Base-by-base conservation (phyloP, 1,140 invertebrate genomes). In the Melipona quadrifasciata region DNA sequence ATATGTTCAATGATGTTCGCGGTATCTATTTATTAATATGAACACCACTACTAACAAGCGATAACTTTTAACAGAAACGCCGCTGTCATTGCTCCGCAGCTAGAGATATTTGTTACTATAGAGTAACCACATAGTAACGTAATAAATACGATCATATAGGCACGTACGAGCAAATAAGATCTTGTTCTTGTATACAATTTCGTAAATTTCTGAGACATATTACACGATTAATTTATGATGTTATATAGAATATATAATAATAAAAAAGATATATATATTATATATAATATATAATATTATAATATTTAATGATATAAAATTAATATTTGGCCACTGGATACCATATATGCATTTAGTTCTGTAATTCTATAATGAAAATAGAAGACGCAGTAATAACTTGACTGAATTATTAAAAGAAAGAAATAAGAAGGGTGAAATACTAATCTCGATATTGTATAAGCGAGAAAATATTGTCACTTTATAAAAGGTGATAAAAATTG, bases 21-120 rank as follows among this genome's bases (percentile, higher is more conserved):
- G 86, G 73, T 89, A 89, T 77, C n/a, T 90, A 89, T 87, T 81
- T 85, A 82, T 87, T 81, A 74, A 80, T 83, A 84, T 76, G 82
- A 87, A 86, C 76, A 74, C 78, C 75, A 72, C 85, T 87, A 89
- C 58, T 84, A 89, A 88, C 70, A 55, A 89, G 67, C 84, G 87
- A 89, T 89, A 89, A 87, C 73, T 84, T 78, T 51, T 75, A 83
- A 89, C 70, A 87, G 71, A 88, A 87, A 83, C 27, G 83, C 73
- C 82, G 85, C 80, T 85, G 76, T 89, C 79, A 71, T 87, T 90
- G 82, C 80, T 89, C 85, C 67, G 75, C 71, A 87, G 70, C 65
- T 89, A 87, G 80, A 75, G 24, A 88, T 76, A 86, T 57, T 79
- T 88, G 77, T 86, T 87, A 84, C 74, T 81, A 47, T 75, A 80